phyloP scores from a whole-genome alignment of 2,888 invertebrate genomes.

The Hyposoter didymator region DNA sequence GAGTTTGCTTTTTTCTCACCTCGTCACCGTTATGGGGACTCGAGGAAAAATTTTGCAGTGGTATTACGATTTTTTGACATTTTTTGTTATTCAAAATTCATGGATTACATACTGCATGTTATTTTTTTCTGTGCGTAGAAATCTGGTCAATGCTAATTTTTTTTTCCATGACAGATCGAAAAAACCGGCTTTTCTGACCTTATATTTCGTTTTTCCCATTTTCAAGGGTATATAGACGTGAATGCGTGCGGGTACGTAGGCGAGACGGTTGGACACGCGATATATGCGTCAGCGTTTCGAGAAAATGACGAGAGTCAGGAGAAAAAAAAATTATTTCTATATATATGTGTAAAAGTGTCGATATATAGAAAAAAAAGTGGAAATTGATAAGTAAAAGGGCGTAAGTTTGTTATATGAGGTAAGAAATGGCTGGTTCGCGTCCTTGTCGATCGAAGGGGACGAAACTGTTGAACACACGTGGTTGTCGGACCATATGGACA shows the following conservation, averaged over 20 bases:
- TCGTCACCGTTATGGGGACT: neutral
- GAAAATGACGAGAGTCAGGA: conserved; percentile 71
- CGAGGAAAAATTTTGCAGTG: neutral
- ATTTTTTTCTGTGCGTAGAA: neutral
- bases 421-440: neutral
- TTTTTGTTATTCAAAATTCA: neutral
- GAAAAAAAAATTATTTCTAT: neutral
- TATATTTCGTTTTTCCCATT: neutral
- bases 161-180: neutral
- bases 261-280: conserved; percentile 72
- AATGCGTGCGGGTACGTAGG: conserved; percentile 1
- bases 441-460: neutral
- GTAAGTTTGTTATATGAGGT: neutral
- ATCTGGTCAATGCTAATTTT: neutral
- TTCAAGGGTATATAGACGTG: neutral
- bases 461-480: neutral
- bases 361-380: neutral
- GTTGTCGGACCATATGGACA: conserved; percentile 71
- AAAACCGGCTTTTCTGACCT: neutral
- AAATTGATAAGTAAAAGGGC: neutral
- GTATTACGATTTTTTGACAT: neutral
- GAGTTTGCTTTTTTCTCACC: conserved; percentile 31
- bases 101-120: neutral
- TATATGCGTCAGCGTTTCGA: conserved; percentile 73
- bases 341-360: neutral